phyloP scores from a whole-genome alignment of 2,113 vertebrate genomes.

The Coryphaenoides rupestris region DNA sequence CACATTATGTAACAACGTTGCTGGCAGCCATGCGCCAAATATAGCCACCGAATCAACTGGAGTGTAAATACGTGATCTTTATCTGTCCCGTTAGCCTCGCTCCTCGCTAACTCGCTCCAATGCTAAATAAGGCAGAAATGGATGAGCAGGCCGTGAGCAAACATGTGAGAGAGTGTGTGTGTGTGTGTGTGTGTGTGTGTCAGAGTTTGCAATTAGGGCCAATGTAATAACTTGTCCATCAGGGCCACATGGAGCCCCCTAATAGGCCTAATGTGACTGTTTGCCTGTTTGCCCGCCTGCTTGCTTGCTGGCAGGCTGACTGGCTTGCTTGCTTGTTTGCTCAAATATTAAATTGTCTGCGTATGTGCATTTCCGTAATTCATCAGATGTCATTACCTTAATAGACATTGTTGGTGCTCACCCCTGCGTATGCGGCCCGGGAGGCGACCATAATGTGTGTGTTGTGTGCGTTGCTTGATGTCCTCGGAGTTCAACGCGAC shows the following conservation, averaged over 20 bases:
- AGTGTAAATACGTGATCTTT: constrained; percentile 34
- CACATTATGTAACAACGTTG: constrained; percentile 23
- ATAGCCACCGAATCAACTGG: constrained; percentile 45
- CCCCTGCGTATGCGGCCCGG: no score
- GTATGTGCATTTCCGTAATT: no score
- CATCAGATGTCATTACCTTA: no score
- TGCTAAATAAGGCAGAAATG: constrained; percentile 50
- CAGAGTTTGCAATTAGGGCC: constrained; percentile 57
- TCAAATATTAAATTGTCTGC: no score
- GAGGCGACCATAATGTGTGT: no score
- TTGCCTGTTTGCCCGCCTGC: no score
- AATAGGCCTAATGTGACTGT: background rate
- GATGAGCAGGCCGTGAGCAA: constrained; percentile 39
- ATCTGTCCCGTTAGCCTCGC: constrained; percentile 37
- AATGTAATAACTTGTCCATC: constrained; percentile 49
- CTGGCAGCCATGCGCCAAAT: constrained; percentile 38
- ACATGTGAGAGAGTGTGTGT: constrained; percentile 50
- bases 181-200: no score
- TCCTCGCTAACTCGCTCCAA: constrained; percentile 23
- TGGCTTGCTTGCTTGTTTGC: no score
- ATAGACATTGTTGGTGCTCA: no score
- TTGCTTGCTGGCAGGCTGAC: no score
- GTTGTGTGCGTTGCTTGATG: no score
- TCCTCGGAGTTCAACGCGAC: no score
- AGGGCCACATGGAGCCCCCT: background rate